phyloP scores from a whole-genome alignment of 1,140 invertebrate genomes.

The Cydia amplana region DNA sequence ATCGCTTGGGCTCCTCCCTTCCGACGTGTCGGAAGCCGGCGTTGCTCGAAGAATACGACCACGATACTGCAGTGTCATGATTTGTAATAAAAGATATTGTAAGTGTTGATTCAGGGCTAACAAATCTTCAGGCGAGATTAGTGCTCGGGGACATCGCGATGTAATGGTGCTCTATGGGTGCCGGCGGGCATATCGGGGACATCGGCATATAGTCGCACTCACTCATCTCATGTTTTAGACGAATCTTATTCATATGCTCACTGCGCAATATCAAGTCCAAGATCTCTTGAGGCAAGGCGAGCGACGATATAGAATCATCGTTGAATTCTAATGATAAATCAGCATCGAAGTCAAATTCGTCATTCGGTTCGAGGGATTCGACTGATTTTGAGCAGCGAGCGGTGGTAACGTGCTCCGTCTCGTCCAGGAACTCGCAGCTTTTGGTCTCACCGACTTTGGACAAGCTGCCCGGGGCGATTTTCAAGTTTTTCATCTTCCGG shows the following conservation, averaged over 20 bases:
- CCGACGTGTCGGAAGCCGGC: too few species aligned
- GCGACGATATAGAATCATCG: slow-evolving; percentile 44
- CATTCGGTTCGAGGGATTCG: slow-evolving; percentile 58
- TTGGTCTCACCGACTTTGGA: slow-evolving; percentile 60
- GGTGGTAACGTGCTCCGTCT: slow-evolving; percentile 49
- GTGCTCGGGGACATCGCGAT: slow-evolving; percentile 68
- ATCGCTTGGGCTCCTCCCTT: too few species aligned
- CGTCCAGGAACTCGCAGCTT: slow-evolving; percentile 69
- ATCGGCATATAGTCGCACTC: slow-evolving; percentile 66
- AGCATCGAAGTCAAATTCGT: slow-evolving; percentile 52
- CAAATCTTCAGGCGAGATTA: slow-evolving; percentile 51
- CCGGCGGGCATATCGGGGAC: slow-evolving; percentile 57
- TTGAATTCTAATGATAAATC: slow-evolving; percentile 50
- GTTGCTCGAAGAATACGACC: too few species aligned
- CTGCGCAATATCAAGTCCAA: slow-evolving; percentile 55
- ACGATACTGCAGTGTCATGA: background rate
- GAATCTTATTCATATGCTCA: slow-evolving; percentile 48
- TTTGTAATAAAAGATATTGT: background rate
- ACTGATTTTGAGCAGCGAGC: slow-evolving; percentile 66
- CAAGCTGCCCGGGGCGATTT: slow-evolving; percentile 49
- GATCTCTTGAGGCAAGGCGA: slow-evolving; percentile 57
- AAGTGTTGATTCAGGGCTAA: background rate
- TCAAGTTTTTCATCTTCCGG: slow-evolving; percentile 64
- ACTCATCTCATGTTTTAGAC: slow-evolving; percentile 45
- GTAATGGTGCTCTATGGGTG: slow-evolving; percentile 62